Percentiles rank a stretch among this genome's conserved stretches.
Conservation (phyloP, 1,140 invertebrate species). For the Diplogasteroides magnus region DNA sequence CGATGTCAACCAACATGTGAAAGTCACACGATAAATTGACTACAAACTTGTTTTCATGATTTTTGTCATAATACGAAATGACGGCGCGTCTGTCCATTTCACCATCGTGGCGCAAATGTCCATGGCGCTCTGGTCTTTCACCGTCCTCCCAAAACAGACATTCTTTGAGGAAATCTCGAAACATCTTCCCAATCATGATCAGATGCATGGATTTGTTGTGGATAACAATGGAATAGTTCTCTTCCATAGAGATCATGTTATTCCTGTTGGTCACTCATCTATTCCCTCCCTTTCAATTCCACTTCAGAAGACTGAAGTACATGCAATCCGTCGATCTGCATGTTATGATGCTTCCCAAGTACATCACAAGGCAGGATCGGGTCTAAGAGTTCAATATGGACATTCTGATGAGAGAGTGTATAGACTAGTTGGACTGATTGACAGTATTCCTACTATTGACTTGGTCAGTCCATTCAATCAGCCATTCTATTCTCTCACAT, state of each 20-base stretch:
- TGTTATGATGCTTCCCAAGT: constrained; percentile 43
- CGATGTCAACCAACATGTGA: too few relatives aligned
- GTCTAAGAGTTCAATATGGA: constrained; percentile 47
- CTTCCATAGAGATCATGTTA: constrained; percentile 43
- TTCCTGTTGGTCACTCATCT: constrained; percentile 31
- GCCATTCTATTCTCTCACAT: constrained; percentile 1
- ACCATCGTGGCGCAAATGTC: too few relatives aligned
- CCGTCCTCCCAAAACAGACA: too few relatives aligned
- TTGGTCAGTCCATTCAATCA: constrained; percentile 26
- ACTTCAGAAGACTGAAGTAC: constrained; percentile 41
- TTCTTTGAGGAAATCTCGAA: constrained; percentile 19
- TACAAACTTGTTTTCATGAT: too few relatives aligned
- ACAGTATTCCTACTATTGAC: constrained; percentile 47
- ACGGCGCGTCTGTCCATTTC: too few relatives aligned
- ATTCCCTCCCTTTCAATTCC: background rate
- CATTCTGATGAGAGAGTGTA: constrained; percentile 45
- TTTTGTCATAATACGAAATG: too few relatives aligned
- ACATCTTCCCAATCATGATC: constrained; percentile 23
- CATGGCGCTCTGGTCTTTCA: too few relatives aligned
- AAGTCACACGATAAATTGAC: too few relatives aligned
- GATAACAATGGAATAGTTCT: constrained; percentile 54
- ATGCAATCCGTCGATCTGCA: constrained; percentile 43
- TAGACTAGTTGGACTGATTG: constrained; percentile 45
- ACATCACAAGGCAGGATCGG: constrained; percentile 30
- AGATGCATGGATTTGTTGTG: constrained; percentile 46